Evolutionary conservation across 2,113 vertebrate species (phyloP).

Genomic region (Oryctolagus cuniculus): mOryCun1.1 NC_091432.1:37005501-37006000

Average conservation of each 20-base stretch:
- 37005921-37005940: background rate
- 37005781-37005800: background rate
- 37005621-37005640: background rate
- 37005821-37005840: background rate
- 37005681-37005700: background rate
- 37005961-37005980: too few species aligned
- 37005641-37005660: background rate
- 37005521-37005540: slow-evolving; percentile 28
- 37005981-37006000: too few species aligned
- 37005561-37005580: background rate
- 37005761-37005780: background rate
- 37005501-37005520: slow-evolving; percentile 33
- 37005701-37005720: background rate
- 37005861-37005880: background rate
- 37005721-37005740: background rate
- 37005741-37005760: background rate
- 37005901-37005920: background rate
- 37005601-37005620: background rate
- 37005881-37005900: slow-evolving; percentile 29
- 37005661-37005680: slow-evolving; percentile 14
- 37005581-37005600: slow-evolving; percentile 32
- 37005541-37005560: background rate
- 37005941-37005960: background rate
- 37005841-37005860: background rate
- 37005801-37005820: background rate